These are phyloP conservation scores for Cremastobaeus sp. DNA, from an alignment of 2,888 invertebrate genomes.

Conservation along the genomic window DNA sequence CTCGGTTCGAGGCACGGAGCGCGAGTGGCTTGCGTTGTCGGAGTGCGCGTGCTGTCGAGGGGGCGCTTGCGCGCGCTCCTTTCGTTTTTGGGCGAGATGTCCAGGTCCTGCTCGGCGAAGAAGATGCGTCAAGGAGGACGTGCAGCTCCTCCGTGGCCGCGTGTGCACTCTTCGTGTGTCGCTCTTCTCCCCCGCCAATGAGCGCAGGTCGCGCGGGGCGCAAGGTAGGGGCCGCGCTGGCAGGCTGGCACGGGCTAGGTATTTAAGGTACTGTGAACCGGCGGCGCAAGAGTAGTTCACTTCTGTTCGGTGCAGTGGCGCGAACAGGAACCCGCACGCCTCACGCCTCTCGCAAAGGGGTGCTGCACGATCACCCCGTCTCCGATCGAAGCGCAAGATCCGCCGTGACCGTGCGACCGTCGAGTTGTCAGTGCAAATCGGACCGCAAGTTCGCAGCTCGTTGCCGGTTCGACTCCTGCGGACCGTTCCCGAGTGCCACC, in stretches of 20 bases:
- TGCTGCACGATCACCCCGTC: too few species aligned
- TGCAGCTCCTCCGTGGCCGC: slow-evolving; percentile 63
- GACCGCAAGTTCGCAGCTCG: too few species aligned
- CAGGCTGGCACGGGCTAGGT: slow-evolving; percentile 80
- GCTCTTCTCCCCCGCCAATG: slow-evolving; percentile 72
- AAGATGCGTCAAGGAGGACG: slow-evolving; percentile 57
- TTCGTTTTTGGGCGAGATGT: slow-evolving; percentile 58
- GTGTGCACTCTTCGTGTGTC: slow-evolving; percentile 60
- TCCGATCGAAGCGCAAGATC: background rate
- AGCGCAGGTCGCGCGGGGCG: slow-evolving; percentile 77
- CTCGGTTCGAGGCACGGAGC: slow-evolving; percentile 45
- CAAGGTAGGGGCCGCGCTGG: slow-evolving; percentile 80
- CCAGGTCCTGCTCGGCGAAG: slow-evolving; percentile 55
- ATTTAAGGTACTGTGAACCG: slow-evolving; percentile 82
- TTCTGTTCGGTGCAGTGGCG: slow-evolving; percentile 79
- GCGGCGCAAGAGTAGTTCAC: slow-evolving; percentile 82
- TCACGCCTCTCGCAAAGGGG: too few species aligned
- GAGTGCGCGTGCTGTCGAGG: slow-evolving; percentile 33
- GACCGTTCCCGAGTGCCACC: too few species aligned
- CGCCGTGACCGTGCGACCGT: background rate
- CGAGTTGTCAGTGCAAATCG: background rate
- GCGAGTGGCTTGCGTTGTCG: slow-evolving; percentile 26
- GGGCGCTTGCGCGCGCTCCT: slow-evolving; percentile 39
- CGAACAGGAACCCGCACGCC: slow-evolving; percentile 61
- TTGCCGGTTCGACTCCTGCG: too few species aligned